Conservation (phyloP, 1,140 invertebrate species). For the Capitella teleta region DNA sequence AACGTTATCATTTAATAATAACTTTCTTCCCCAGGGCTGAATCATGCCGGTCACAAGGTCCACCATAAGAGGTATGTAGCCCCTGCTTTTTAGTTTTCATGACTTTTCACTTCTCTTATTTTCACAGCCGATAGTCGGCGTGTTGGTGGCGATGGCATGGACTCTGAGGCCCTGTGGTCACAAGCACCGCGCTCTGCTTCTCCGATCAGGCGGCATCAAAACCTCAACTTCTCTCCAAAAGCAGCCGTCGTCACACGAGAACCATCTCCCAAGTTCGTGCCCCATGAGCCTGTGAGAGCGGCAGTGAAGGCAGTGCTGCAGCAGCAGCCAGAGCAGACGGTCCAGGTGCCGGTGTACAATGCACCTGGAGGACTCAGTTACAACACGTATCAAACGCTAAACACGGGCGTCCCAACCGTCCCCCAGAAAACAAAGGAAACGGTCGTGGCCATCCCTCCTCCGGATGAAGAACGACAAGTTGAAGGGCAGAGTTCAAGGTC, state of each 20-base stretch:
- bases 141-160: constrained; percentile 52
- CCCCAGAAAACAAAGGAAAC: neutral
- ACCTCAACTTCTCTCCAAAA: neutral
- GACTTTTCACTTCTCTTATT: too few species aligned
- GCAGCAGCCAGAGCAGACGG: neutral
- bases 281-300: constrained; percentile 76
- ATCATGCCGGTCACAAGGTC: too few species aligned
- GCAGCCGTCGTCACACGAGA: neutral
- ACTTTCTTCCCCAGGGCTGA: too few species aligned
- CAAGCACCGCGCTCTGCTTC: neutral
- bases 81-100: too few species aligned
- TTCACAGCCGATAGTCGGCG: too few species aligned
- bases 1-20: too few species aligned
- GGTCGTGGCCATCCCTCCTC: neutral
- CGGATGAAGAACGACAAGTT: neutral
- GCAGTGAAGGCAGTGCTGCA: constrained; percentile 46
- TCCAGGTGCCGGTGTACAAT: neutral
- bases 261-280: constrained; percentile 67
- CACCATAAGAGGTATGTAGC: too few species aligned
- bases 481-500: neutral
- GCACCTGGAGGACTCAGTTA: too few species aligned
- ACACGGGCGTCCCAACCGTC: neutral
- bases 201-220: neutral
- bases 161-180: constrained; percentile 26
- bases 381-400: neutral